These are phyloP conservation scores for Anthopleura sola DNA, from an alignment of 64 coral and sea anemone genomes.

Conservation along the genomic window DNA sequence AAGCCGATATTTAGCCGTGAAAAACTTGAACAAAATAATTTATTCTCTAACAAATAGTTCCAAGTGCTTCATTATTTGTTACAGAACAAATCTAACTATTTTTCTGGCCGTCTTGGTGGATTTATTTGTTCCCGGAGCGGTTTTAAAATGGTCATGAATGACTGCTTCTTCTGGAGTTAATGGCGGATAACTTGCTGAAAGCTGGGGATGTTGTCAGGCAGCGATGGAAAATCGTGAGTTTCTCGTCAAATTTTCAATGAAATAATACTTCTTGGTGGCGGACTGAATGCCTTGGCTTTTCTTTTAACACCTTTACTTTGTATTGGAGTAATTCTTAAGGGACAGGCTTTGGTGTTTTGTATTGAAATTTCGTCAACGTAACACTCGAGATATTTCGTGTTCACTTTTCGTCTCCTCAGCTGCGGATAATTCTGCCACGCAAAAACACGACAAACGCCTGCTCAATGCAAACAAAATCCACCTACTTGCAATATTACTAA, in stretches of 20 bases:
- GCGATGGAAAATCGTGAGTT: slow-evolving; percentile 99
- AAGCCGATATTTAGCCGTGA: neutral
- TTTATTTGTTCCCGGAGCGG: neutral
- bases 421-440: neutral
- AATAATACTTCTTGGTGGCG: neutral
- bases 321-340: neutral
- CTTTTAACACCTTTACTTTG: neutral
- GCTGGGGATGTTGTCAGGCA: slow-evolving; percentile 92
- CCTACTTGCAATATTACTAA: neutral
- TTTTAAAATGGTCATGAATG: slow-evolving; percentile 52
- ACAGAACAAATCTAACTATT: neutral
- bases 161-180: slow-evolving; percentile 29
- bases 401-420: neutral
- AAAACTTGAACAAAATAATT: neutral
- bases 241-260: neutral
- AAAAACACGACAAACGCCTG: neutral
- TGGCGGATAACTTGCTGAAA: slow-evolving; percentile 75
- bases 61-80: neutral
- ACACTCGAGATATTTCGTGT: neutral
- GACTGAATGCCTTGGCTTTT: neutral
- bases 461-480: neutral
- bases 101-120: neutral
- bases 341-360: neutral
- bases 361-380: neutral
- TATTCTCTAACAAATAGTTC: neutral